A percentile compares a stretch with the other conserved stretches of the same genome.
These are phyloP conservation scores for Eumaeus atala DNA, from an alignment of 1,140 invertebrate genomes.

Conservation along the genomic window DNA sequence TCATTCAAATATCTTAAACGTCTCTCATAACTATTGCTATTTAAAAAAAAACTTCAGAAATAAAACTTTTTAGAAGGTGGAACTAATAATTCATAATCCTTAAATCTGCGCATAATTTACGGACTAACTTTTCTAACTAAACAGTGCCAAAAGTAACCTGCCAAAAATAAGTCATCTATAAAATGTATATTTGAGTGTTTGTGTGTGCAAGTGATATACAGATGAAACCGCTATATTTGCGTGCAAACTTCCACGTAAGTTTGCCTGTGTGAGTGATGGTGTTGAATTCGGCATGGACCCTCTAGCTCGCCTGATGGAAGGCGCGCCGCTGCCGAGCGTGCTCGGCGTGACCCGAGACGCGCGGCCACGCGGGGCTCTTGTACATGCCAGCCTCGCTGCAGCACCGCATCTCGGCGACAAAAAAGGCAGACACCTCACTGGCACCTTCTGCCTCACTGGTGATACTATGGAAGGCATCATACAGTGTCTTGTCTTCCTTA, in stretches of 20 bases:
- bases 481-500: conserved; percentile 92
- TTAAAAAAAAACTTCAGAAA: no score
- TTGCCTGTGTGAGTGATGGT: conserved; percentile 24
- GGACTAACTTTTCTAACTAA: not conserved
- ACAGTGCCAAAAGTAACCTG: no score
- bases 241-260: no score
- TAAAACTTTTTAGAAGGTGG: no score
- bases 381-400: conserved; percentile 84
- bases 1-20: conserved; percentile 34
- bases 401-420: conserved; percentile 81
- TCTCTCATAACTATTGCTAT: not conserved
- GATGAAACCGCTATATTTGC: no score
- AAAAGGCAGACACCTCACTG: conserved; percentile 84
- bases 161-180: no score
- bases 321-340: conserved; percentile 78
- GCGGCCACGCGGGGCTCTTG: conserved; percentile 80
- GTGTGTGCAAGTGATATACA: no score
- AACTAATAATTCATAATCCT: no score
- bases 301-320: conserved; percentile 83
- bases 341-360: conserved; percentile 75
- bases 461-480: conserved; percentile 95
- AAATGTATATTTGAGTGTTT: no score
- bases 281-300: conserved; percentile 78
- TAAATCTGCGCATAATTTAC: not conserved
- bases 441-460: conserved; percentile 89